These are phyloP conservation scores for Oryzias celebensis DNA, from an alignment of 2,113 vertebrate species.

Conservation along the genomic window DNA sequence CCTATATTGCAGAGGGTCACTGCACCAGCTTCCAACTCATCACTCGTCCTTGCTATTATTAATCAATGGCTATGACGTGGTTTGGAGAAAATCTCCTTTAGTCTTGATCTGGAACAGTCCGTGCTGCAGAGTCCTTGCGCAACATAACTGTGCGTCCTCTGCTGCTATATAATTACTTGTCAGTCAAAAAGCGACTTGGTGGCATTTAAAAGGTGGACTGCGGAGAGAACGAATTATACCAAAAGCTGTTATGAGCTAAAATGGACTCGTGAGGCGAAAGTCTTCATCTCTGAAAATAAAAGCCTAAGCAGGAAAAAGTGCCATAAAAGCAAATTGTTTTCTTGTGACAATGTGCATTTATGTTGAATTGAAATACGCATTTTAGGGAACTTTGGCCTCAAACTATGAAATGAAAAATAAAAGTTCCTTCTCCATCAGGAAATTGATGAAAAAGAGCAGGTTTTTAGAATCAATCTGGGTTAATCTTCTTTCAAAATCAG, in stretches of 20 bases:
- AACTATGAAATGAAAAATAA: too few species aligned
- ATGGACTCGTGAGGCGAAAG: neutral
- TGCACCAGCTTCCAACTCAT: constrained; percentile 10
- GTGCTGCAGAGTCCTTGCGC: constrained; percentile 32
- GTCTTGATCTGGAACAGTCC: constrained; percentile 34
- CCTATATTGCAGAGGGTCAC: constrained; percentile 28
- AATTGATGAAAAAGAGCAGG: too few species aligned
- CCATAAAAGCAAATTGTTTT: neutral
- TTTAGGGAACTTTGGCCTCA: too few species aligned
- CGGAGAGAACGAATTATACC: neutral
- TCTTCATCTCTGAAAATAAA: neutral
- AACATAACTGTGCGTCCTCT: constrained; percentile 33
- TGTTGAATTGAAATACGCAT: too few species aligned
- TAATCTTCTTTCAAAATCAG: too few species aligned
- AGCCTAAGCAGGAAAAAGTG: neutral
- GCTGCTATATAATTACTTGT: constrained; percentile 50
- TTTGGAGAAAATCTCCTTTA: constrained; percentile 59
- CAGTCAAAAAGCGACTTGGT: constrained; percentile 49
- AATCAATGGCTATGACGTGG: constrained; percentile 51
- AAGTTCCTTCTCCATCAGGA: too few species aligned
- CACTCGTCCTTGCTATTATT: constrained; percentile 40
- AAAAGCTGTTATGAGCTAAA: too few species aligned
- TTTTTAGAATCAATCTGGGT: too few species aligned
- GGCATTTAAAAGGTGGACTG: constrained; percentile 56
- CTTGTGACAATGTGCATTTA: neutral